Evolutionary conservation across 2,113 vertebrate genomes (phyloP).

Genomic region (pig (Sus scrofa)): T2T-Sscrofa CM000824.6:181750501-181751000

Average conservation of each 20-base stretch:
- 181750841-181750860: neutral
- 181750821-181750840: neutral
- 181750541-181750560: too few species aligned
- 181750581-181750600: too few species aligned
- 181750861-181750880: neutral
- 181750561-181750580: too few species aligned
- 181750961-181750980: too few species aligned
- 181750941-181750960: too few species aligned
- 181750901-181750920: too few species aligned
- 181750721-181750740: neutral
- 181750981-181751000: neutral
- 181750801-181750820: neutral
- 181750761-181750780: neutral
- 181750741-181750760: neutral
- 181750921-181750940: too few species aligned
- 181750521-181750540: too few species aligned
- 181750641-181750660: neutral
- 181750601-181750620: too few species aligned
- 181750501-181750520: too few species aligned
- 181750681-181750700: neutral
- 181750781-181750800: neutral
- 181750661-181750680: neutral
- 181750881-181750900: too few species aligned
- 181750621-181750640: too few species aligned
- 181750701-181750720: neutral